Percentiles rank a stretch among this genome's conserved stretches.
Evolutionary conservation across 2,888 invertebrate genomes (phyloP).

Genomic region (Cryptosula pallasiana): DNA sequence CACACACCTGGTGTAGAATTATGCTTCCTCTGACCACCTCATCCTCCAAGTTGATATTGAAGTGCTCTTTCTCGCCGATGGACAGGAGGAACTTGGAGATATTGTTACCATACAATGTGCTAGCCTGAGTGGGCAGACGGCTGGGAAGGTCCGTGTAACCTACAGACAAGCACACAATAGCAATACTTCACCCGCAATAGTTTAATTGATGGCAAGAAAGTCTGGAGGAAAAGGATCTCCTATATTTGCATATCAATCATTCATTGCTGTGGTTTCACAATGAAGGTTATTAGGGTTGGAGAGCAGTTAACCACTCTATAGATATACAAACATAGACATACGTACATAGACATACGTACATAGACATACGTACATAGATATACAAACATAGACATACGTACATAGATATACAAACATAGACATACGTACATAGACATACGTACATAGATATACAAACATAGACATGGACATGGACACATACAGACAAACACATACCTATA

Average conservation of each 20-base stretch:
- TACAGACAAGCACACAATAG: background rate
- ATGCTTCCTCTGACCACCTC: constrained; percentile 81
- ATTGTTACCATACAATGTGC: constrained; percentile 83
- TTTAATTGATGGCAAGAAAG: no score
- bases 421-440: background rate
- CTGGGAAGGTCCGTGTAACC: constrained; percentile 77
- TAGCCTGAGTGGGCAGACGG: constrained; percentile 77
- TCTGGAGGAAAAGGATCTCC: no score
- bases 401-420: background rate
- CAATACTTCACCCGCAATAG: no score
- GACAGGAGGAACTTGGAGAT: constrained; percentile 79
- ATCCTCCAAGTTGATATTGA: constrained; percentile 73
- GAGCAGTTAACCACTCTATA: no score
- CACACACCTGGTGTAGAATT: constrained; percentile 61
- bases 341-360: no score
- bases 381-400: no score
- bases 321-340: no score
- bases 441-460: no score
- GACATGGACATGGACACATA: background rate
- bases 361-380: no score
- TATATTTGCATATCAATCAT: no score
- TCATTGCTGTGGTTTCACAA: no score
- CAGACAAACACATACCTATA: constrained; percentile 56
- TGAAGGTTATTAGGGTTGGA: no score
- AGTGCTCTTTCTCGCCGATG: constrained; percentile 73